Evolutionary conservation across 2,797 vertebrate species (phyloP).

Genomic region (Poliocrania exsul): DNA sequence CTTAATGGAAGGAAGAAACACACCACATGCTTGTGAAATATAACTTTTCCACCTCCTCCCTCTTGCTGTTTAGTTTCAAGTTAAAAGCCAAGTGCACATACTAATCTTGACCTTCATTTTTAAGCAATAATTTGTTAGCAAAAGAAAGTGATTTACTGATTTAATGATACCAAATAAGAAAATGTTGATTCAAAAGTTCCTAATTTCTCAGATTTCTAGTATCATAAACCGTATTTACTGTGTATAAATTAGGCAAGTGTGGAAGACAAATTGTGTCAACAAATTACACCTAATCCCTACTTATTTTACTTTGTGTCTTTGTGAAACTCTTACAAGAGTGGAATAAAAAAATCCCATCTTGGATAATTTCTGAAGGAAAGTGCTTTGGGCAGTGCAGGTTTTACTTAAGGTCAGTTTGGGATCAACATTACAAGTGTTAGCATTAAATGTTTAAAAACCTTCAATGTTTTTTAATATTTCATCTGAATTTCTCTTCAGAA

Average conservation of each 20-base stretch:
- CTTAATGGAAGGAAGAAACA: not conserved
- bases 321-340: not conserved
- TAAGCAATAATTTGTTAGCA: not conserved
- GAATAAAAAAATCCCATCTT: not conserved
- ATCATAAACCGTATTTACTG: not conserved
- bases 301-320: not conserved
- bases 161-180: not conserved
- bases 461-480: not conserved
- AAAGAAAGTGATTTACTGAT: not conserved
- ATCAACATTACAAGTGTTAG: not conserved
- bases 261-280: not conserved
- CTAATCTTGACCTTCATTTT: not conserved
- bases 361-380: not conserved
- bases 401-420: not conserved
- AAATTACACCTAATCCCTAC: slow-evolving; percentile 1
- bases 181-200: not conserved
- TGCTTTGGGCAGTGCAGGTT: not conserved
- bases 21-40: not conserved
- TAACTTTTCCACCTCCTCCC: not conserved
- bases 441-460: not conserved
- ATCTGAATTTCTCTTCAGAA: not conserved
- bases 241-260: not conserved
- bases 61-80: not conserved
- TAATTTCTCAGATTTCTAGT: not conserved
- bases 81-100: not conserved